Evolutionary conservation across 2,113 vertebrate species (phyloP).

Genomic region (Octodon degus): DNA sequence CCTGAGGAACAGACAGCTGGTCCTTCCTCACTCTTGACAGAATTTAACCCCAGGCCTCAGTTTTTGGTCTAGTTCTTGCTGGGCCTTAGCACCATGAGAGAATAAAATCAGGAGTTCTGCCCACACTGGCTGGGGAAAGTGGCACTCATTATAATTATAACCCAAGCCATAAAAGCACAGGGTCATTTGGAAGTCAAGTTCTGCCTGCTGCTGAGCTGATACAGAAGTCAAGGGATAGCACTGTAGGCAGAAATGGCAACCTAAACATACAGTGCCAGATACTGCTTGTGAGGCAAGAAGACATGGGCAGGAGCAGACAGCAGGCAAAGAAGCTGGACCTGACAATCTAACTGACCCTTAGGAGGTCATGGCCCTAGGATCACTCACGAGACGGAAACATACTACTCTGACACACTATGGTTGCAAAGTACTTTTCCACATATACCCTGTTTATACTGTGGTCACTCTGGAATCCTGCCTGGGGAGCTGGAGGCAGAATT

Average conservation of each 20-base stretch:
- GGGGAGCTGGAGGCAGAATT: not conserved
- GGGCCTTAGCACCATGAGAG: not conserved
- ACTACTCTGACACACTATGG: not conserved
- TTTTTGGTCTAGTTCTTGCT: not conserved
- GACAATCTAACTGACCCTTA: not conserved
- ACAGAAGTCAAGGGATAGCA: not conserved
- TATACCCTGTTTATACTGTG: not conserved
- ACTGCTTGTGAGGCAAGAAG: not conserved
- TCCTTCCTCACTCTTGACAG: not conserved
- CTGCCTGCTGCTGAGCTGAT: not conserved
- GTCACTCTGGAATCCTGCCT: constrained; percentile 1
- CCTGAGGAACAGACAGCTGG: not conserved
- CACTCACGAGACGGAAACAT: not conserved
- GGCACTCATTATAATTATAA: not conserved
- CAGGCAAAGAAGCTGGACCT: not conserved
- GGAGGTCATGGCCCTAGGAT: not conserved
- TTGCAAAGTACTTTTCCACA: not conserved
- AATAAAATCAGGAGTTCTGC: not conserved
- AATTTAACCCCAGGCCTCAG: constrained; percentile 10
- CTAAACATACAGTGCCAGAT: not conserved
- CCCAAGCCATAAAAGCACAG: not conserved
- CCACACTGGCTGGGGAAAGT: not conserved
- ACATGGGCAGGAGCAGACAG: not conserved
- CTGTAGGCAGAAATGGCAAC: not conserved
- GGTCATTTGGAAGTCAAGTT: not conserved